A percentile compares a stretch with the other conserved stretches of the same genome.
These are phyloP conservation scores for Coenobita brevimanus DNA, from an alignment of 1,140 invertebrate genomes.

Conservation along the genomic window DNA sequence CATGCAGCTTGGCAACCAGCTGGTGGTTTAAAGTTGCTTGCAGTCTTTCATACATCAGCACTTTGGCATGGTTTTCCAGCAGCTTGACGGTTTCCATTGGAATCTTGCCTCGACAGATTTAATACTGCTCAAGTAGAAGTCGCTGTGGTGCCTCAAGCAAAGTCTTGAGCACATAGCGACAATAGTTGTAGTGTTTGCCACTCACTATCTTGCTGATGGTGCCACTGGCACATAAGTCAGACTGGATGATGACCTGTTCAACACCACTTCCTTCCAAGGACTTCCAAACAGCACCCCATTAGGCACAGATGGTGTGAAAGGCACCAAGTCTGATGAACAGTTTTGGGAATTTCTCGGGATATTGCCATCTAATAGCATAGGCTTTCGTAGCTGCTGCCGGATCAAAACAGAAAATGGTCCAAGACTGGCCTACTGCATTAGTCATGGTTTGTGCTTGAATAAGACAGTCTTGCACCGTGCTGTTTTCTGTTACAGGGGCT, in stretches of 20 bases:
- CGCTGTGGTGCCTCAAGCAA: not conserved
- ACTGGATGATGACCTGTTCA: constrained; percentile 5
- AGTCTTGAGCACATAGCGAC: not conserved
- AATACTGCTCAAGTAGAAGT: not conserved
- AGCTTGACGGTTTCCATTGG: not conserved
- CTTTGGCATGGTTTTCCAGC: not conserved
- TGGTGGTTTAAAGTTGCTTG: not conserved
- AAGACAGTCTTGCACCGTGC: too few species aligned
- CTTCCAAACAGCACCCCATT: not conserved
- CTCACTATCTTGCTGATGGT: not conserved
- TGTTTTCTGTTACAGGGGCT: too few species aligned
- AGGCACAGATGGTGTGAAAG: not conserved
- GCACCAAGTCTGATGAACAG: not conserved
- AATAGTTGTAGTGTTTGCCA: constrained; percentile 5
- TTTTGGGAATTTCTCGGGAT: not conserved
- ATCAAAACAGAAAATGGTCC: not conserved
- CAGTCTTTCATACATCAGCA: not conserved
- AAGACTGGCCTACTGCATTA: not conserved
- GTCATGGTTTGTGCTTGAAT: not conserved
- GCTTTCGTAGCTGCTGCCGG: not conserved
- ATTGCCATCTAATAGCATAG: not conserved
- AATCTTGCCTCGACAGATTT: not conserved
- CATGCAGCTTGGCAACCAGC: not conserved
- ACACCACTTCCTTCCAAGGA: not conserved
- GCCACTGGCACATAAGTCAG: not conserved